These are phyloP conservation scores for Pimpla rufipes DNA, from an alignment of 2,888 invertebrate species.

Conservation along the genomic window DNA sequence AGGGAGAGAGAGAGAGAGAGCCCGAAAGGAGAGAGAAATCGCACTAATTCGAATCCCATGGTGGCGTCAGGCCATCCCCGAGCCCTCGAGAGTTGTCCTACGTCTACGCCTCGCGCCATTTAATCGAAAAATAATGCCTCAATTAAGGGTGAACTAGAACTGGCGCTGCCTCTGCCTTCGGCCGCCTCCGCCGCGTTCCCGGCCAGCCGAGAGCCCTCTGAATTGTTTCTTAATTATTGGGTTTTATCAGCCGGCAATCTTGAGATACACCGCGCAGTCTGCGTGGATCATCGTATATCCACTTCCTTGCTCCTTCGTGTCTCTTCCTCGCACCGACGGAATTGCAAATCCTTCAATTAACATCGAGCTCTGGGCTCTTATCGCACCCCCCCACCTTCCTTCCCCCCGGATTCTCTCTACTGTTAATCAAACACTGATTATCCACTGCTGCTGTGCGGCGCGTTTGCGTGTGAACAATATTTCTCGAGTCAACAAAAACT, in stretches of 20 bases:
- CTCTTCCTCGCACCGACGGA: constrained; percentile 52
- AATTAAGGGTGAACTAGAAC: constrained; percentile 74
- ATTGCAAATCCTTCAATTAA: constrained; percentile 69
- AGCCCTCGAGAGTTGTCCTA: constrained; percentile 53
- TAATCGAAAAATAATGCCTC: constrained; percentile 83
- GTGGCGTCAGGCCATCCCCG: constrained; percentile 71
- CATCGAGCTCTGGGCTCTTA: constrained; percentile 53
- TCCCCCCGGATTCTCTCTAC: constrained; percentile 4
- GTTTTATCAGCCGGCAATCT: constrained; percentile 73
- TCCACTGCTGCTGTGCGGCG: constrained; percentile 19
- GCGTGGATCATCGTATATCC: constrained; percentile 47
- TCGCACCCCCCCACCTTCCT: neutral
- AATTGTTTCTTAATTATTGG: constrained; percentile 81
- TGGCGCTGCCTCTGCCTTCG: constrained; percentile 7
- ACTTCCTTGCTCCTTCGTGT: neutral
- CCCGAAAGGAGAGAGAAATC: constrained; percentile 62
- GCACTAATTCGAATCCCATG: constrained; percentile 84
- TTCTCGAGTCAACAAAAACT: constrained; percentile 35
- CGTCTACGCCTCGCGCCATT: constrained; percentile 70
- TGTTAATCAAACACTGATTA: constrained; percentile 61
- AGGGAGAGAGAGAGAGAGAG: constrained; percentile 24
- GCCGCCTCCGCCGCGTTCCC: constrained; percentile 10
- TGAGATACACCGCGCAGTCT: constrained; percentile 51
- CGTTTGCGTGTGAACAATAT: constrained; percentile 28
- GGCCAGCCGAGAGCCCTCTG: constrained; percentile 72